phyloP scores from a whole-genome alignment of 2,888 invertebrate species.

The Ptychoptera albimana region DNA sequence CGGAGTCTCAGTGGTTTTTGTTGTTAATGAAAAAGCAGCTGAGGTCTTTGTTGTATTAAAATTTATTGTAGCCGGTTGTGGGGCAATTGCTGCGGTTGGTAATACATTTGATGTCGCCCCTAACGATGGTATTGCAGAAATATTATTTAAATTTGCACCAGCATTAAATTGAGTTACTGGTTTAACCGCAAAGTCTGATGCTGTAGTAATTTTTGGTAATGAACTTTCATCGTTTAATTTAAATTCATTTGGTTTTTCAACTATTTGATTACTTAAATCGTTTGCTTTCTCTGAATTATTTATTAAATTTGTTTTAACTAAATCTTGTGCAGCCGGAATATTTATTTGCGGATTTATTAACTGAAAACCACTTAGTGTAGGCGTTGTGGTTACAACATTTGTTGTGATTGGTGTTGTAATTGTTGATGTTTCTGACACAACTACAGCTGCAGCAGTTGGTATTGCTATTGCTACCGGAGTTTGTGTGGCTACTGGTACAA shows the following conservation, averaged over 20 bases:
- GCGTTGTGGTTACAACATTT: neutral
- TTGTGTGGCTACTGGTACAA: neutral
- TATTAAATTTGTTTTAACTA: no score
- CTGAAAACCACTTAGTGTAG: no score
- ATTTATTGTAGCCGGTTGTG: no score
- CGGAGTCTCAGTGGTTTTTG: no score
- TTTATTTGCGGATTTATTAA: no score
- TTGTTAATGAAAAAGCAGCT: no score
- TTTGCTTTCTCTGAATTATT: neutral
- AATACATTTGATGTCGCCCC: neutral
- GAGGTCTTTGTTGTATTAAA: no score
- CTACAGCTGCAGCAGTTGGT: neutral
- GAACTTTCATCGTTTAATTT: neutral
- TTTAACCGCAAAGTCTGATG: neutral
- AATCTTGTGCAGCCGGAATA: no score
- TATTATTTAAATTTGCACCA: neutral
- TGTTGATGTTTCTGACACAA: neutral
- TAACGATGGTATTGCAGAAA: neutral
- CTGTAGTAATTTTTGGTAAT: neutral
- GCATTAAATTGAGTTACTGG: neutral
- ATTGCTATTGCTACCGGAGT: neutral
- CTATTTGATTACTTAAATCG: no score
- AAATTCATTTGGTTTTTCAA: neutral
- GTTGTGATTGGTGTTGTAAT: neutral
- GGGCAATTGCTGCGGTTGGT: neutral